Conservation (phyloP, 2,797 vertebrate species). For the Pseudochromis fuscus region DNA sequence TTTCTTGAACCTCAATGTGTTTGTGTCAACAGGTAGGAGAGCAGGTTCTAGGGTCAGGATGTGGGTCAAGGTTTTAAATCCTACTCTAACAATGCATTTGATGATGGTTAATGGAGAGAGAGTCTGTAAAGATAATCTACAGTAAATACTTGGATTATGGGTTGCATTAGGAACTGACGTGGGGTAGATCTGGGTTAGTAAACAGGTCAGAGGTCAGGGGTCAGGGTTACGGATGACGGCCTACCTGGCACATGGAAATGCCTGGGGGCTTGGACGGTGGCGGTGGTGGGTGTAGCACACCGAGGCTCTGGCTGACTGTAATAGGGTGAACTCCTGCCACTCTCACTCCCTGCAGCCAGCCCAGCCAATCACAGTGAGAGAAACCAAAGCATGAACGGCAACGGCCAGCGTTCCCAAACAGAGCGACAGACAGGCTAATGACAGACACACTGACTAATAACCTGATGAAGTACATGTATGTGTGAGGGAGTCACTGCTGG, state of each 20-base stretch:
- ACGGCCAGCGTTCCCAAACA: slow-evolving; percentile 48
- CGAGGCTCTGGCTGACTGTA: slow-evolving; percentile 95
- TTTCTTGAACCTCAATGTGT: too few species aligned
- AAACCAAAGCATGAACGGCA: slow-evolving; percentile 74
- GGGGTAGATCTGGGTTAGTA: slow-evolving; percentile 37
- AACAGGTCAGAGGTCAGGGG: slow-evolving; percentile 24
- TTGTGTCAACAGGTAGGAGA: too few species aligned
- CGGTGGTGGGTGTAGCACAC: slow-evolving; percentile 89
- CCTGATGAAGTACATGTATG: slow-evolving; percentile 7
- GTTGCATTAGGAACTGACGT: not conserved
- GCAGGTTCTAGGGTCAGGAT: slow-evolving; percentile 2
- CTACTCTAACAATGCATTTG: not conserved
- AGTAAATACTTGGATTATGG: not conserved
- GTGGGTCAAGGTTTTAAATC: not conserved
- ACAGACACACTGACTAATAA: slow-evolving; percentile 42
- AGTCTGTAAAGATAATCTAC: not conserved
- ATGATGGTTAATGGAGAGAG: not conserved
- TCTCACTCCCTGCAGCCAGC: slow-evolving; percentile 91
- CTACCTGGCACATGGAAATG: slow-evolving; percentile 99
- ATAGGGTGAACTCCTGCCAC: slow-evolving; percentile 95
- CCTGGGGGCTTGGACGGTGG: slow-evolving; percentile 91
- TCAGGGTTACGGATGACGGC: slow-evolving; percentile 50
- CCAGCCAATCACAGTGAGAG: slow-evolving; percentile 76
- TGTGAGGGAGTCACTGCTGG: not conserved
- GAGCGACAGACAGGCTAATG: slow-evolving; percentile 44